Evolutionary conservation across 2,113 vertebrate species (phyloP), one percentile per base, ranked within the genome.

Genomic region (Sphyrna mokarran): DNA sequence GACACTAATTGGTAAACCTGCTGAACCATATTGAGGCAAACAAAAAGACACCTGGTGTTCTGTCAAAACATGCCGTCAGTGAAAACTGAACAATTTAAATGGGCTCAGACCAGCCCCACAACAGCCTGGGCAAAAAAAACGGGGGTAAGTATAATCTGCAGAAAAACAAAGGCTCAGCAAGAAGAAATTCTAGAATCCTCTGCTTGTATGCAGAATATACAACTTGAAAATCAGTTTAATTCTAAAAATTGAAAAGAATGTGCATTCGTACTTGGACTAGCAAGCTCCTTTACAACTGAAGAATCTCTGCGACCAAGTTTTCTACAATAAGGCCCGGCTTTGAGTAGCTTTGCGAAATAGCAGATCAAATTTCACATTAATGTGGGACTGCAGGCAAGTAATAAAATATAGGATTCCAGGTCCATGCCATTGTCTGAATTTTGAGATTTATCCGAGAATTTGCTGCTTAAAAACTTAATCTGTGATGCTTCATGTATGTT

Each of bases 11-110:
- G 98, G 97, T 97, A 97, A 98, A 97, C 98, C 97, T 97, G 97
- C 97, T 98, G 97, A 98, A 98, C 97, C 97, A 97, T 97, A 97
- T 97, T 97, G 97, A 97, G 96, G 95, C 97, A 96, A 97, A 98
- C 98, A 98, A 98, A 98, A 97, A 98, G 97, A 98, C 98, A 98
- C 98, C 98, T 98, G 98, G 98, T 98, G 97, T 97, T 97, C 98
- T 98, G 98, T 98, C 98, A 98, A 98, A 98, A 98, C 98, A 98
- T 97, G 97, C 98, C 97, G 97, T 96, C 97, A 96, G 97, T 97
- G 97, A 97, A 98, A 97, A 97, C 95, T 97, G 97, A 97, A 95
- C 66, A 48, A 76, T 72, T 76, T 72, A 95, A 95, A 95, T 95
- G 94, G 94, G 37, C 68, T 95, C 68, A 13, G 68, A 54, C 94